These are phyloP conservation scores for Lepidothrix coronata DNA, from an alignment of 2,113 vertebrate species.

Conservation along the genomic window DNA sequence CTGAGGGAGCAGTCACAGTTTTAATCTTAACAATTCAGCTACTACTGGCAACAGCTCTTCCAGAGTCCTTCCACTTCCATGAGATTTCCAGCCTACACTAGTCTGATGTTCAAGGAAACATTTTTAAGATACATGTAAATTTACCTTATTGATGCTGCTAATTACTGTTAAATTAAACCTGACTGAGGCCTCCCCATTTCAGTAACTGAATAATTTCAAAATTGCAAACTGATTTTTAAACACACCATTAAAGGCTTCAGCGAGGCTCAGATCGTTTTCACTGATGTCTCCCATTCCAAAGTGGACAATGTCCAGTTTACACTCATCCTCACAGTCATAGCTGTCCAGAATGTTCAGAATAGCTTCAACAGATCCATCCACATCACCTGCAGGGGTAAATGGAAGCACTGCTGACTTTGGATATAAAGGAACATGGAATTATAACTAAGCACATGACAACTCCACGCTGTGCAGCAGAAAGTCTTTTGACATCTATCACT, in stretches of 20 bases:
- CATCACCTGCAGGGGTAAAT: constrained; percentile 79
- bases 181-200: background rate
- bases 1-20: background rate
- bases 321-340: constrained; percentile 87
- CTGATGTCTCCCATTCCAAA: constrained; percentile 90
- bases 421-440: background rate
- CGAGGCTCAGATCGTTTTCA: constrained; percentile 89
- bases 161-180: background rate
- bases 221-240: background rate
- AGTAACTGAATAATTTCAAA: background rate
- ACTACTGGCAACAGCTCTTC: background rate
- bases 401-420: background rate
- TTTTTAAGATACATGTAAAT: background rate
- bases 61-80: background rate
- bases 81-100: background rate
- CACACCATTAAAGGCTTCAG: constrained; percentile 83
- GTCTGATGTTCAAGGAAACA: background rate
- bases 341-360: constrained; percentile 86
- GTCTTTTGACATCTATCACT: background rate
- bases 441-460: background rate
- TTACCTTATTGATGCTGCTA: background rate
- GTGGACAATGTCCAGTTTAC: constrained; percentile 86
- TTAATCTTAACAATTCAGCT: background rate
- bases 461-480: background rate
- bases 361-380: constrained; percentile 92